These are phyloP conservation scores for Zoanthus sansibaricus DNA, from an alignment of 92 coral and sea anemone genomes.

Conservation along the genomic window DNA sequence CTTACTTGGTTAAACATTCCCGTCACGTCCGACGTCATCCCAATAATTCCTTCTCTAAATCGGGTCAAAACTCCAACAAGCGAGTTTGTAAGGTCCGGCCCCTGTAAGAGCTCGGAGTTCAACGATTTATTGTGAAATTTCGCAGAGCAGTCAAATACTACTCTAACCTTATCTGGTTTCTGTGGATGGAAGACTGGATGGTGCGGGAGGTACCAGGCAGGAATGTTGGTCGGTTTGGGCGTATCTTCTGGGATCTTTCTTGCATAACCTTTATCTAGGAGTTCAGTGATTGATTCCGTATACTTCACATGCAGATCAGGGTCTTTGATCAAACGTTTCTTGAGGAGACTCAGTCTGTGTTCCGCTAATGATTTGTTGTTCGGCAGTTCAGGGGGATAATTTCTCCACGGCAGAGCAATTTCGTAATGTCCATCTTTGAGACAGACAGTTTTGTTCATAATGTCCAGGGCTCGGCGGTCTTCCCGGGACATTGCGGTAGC, in stretches of 20 bases:
- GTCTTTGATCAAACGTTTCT: constrained; percentile 43
- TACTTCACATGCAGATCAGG: constrained; percentile 51
- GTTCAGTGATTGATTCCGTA: constrained; percentile 43
- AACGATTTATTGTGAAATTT: constrained; percentile 62
- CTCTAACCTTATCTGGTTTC: constrained; percentile 67
- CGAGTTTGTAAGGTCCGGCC: constrained; percentile 65
- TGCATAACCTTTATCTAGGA: constrained; percentile 57
- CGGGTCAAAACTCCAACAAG: constrained; percentile 60
- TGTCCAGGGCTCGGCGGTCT: constrained; percentile 49
- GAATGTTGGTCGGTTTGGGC: constrained; percentile 2
- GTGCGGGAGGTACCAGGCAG: constrained; percentile 64
- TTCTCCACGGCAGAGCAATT: constrained; percentile 65
- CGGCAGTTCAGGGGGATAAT: constrained; percentile 45
- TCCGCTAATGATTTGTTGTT: constrained; percentile 51
- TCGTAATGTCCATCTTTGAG: constrained; percentile 63
- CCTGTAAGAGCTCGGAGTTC: constrained; percentile 76
- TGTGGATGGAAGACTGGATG: constrained; percentile 58
- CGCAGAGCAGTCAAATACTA: constrained; percentile 72
- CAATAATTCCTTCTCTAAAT: constrained; percentile 59
- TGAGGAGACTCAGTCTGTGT: constrained; percentile 44
- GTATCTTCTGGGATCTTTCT: constrained; percentile 23
- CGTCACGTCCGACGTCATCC: constrained; percentile 61
- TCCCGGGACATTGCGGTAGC: constrained; percentile 48
- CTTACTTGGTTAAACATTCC: constrained; percentile 64
- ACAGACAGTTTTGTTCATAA: constrained; percentile 56